Base-by-base conservation (phyloP, 2,797 vertebrate species). In the Picus viridis region DNA sequence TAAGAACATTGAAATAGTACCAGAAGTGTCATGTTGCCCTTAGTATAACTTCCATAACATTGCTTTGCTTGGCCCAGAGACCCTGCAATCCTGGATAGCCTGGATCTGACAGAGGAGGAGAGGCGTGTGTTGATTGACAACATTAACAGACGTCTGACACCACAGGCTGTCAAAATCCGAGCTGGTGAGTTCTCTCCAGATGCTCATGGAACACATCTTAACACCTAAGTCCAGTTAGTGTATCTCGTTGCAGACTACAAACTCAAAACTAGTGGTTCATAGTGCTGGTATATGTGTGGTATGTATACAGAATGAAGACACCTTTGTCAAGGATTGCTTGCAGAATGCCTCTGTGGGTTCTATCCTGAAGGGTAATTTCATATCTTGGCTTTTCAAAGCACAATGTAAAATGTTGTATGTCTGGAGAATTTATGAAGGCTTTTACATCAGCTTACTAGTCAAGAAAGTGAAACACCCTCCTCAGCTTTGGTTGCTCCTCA, bases 111-210 rank as follows among this genome's bases (percentile, higher is more conserved):
- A 9, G 99, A 99, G 94, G 98, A 99, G 41, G 99, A 99, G 97
- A 98, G 98, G 43, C 95, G 81, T 27, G 99, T 99, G 23, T 97
- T 99, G 89, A 99, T 99, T 18, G 99, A 99, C 86, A 99, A 99
- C 90, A 99, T 99, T 96, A 99, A 99, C 97, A 98, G 99, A 90
- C 98, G 99, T 86, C 98, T 99, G 88, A 99, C 99, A 30, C 99
- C 99, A 29, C 99, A 99, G 92, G 99, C 99, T 13, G 99, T 99
- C 91, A 99, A 99, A 98, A 99, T 99, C 96, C 97, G 99, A 98
- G 99, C 99, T 97, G 99, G 99, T 99, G 94, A 95, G 95, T 94
- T 43, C 71, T 75, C 62, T 20, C 51, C 69, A 6, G 11, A 0
- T 49, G 53, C 39, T 36, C 26, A 15, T 13, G 47, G 29, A 72